Percentiles rank a stretch among this genome's conserved stretches.
Evolutionary conservation across 2,113 vertebrate genomes (phyloP).

Genomic region (Psophia crepitans): DNA sequence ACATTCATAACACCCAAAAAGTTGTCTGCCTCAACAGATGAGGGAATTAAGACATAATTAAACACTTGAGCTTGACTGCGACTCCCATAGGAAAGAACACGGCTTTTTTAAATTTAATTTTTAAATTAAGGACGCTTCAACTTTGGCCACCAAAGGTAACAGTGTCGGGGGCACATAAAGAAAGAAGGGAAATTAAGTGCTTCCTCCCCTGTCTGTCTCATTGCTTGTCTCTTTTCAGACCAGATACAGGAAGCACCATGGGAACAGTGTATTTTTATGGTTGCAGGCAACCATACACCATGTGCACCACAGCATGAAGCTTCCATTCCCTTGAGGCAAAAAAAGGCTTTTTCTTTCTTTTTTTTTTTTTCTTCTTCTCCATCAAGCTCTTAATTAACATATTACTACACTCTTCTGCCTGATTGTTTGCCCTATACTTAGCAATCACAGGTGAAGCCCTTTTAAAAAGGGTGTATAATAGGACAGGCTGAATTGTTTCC

Average conservation of each 20-base stretch:
- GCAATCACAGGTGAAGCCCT: neutral
- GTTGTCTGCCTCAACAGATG: constrained; percentile 19
- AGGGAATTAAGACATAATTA: constrained; percentile 13
- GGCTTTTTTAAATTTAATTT: neutral
- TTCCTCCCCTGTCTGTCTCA: neutral
- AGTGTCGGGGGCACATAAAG: neutral
- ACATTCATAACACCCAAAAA: constrained; percentile 39
- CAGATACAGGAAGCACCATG: constrained; percentile 58
- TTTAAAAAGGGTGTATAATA: neutral
- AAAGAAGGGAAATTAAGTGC: neutral
- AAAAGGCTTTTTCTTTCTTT: neutral
- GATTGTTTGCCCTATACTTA: neutral
- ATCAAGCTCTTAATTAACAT: constrained; percentile 24
- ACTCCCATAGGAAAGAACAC: neutral
- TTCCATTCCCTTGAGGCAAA: constrained; percentile 43
- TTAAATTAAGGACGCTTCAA: neutral
- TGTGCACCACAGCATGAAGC: constrained; percentile 61
- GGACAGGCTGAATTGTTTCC: neutral
- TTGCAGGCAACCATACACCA: neutral
- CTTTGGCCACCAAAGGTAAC: neutral
- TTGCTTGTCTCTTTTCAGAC: constrained; percentile 33
- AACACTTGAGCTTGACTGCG: neutral
- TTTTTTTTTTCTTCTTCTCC: neutral
- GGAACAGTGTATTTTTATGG: constrained; percentile 32
- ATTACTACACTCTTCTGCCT: neutral